These are phyloP conservation scores for Danionella dracula DNA, from an alignment of 2,797 vertebrate species.

Conservation along the genomic window DNA sequence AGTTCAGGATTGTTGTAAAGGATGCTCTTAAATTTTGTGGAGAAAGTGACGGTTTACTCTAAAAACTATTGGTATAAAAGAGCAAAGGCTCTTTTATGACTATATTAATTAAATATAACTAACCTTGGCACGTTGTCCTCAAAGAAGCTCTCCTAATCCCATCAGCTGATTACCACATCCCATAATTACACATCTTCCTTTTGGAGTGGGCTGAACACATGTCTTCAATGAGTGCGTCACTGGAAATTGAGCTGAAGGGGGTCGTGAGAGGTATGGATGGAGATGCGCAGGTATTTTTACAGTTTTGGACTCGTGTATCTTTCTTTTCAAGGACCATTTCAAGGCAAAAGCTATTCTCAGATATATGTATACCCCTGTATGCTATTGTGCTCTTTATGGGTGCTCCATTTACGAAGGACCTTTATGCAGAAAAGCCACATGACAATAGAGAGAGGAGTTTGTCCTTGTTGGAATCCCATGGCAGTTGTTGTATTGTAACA, in stretches of 20 bases:
- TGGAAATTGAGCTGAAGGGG: slow-evolving; percentile 3
- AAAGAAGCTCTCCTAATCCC: slow-evolving; percentile 15
- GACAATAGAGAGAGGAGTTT: not conserved
- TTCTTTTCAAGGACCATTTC: not conserved
- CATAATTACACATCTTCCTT: slow-evolving; percentile 41
- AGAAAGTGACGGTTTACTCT: too few species aligned
- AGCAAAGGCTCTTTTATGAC: not conserved
- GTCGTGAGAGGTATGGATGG: not conserved
- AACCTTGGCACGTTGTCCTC: not conserved
- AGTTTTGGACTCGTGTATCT: not conserved
- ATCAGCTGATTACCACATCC: slow-evolving; percentile 37
- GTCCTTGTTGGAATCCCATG: slow-evolving; percentile 26
- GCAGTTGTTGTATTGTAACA: not conserved
- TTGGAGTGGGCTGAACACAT: slow-evolving; percentile 9
- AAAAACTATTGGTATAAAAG: not conserved
- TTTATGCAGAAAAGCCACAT: not conserved
- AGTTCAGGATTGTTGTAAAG: too few species aligned
- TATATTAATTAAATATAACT: not conserved
- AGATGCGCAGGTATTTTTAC: not conserved
- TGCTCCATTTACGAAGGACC: not conserved
- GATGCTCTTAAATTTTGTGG: too few species aligned
- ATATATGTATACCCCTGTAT: not conserved
- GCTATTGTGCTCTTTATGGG: not conserved
- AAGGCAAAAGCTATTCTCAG: not conserved
- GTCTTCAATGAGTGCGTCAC: slow-evolving; percentile 15